Conservation (phyloP, 1,140 invertebrate species). For the Triops longicaudatus region DNA sequence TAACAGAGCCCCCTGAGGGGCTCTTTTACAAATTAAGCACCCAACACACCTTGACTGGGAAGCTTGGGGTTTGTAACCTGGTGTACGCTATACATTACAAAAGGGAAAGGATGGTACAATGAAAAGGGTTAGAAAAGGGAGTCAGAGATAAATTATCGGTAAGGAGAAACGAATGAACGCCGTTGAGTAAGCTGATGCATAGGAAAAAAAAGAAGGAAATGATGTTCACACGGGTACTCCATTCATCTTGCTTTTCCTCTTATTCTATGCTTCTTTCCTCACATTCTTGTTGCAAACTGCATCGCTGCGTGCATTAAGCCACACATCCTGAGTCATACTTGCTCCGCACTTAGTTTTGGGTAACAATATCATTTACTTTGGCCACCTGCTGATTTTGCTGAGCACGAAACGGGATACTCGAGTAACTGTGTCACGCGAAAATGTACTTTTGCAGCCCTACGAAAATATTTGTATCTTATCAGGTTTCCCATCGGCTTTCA, state of each 20-base stretch:
- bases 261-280: neutral
- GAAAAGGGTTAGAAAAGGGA: neutral
- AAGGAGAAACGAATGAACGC: neutral
- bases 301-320: neutral
- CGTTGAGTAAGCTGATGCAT: neutral
- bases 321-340: too few relatives aligned
- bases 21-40: neutral
- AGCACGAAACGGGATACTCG: too few relatives aligned
- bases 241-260: neutral
- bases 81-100: neutral
- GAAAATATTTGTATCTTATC: too few relatives aligned
- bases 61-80: neutral
- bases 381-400: too few relatives aligned
- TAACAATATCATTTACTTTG: too few relatives aligned
- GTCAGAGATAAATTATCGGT: neutral
- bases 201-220: neutral
- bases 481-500: too few relatives aligned
- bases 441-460: too few relatives aligned
- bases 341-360: too few relatives aligned
- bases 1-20: neutral
- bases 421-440: too few relatives aligned
- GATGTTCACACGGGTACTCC: constrained; percentile 10
- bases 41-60: neutral
- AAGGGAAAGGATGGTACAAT: neutral
- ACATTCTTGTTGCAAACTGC: neutral